phyloP scores from a whole-genome alignment of 2,888 invertebrate genomes.

The Scrobipalpa atriplicella region DNA sequence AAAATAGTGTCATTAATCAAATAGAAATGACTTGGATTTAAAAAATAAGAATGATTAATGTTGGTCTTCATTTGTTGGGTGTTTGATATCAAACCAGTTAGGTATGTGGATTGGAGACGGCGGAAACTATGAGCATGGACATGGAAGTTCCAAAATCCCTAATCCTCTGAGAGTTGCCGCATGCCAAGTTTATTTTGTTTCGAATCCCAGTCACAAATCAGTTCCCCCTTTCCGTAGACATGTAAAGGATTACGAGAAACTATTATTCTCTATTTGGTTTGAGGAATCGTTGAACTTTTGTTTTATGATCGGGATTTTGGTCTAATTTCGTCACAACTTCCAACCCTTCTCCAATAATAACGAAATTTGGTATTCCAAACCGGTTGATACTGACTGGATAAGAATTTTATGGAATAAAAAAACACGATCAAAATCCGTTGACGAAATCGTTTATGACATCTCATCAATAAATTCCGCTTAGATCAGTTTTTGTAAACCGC shows the following conservation, averaged over 20 bases:
- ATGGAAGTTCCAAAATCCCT: slow-evolving; percentile 39
- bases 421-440: slow-evolving; percentile 32
- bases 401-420: slow-evolving; percentile 32
- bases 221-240: slow-evolving; percentile 56
- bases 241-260: slow-evolving; percentile 67
- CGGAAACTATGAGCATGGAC: slow-evolving; percentile 23
- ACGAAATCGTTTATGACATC: slow-evolving; percentile 48
- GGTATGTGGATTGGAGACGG: background rate
- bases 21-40: slow-evolving; percentile 25
- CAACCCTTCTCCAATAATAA: background rate
- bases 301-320: slow-evolving; percentile 46
- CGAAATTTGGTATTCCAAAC: background rate
- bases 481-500: slow-evolving; percentile 46
- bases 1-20: slow-evolving; percentile 32
- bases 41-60: slow-evolving; percentile 30
- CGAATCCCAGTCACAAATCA: slow-evolving; percentile 61
- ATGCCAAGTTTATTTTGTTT: slow-evolving; percentile 52
- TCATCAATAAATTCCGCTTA: slow-evolving; percentile 48
- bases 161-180: slow-evolving; percentile 45
- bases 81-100: slow-evolving; percentile 23
- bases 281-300: slow-evolving; percentile 46
- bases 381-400: background rate
- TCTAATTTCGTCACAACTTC: slow-evolving; percentile 47
- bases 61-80: slow-evolving; percentile 13
- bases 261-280: slow-evolving; percentile 62